phyloP scores from a whole-genome alignment of 2,797 vertebrate species.

The Melopsittacus undulatus region DNA sequence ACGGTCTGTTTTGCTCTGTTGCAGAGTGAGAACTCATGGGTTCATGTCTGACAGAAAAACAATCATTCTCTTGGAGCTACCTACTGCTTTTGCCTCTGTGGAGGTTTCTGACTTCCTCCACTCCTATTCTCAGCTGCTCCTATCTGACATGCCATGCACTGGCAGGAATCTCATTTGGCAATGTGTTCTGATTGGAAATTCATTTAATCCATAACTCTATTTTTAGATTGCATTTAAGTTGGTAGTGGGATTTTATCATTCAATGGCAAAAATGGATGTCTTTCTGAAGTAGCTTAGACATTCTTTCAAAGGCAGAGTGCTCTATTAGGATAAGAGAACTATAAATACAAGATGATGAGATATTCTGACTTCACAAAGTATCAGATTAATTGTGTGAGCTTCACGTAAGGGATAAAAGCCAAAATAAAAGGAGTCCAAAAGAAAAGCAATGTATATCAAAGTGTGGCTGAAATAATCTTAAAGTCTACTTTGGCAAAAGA shows the following conservation, averaged over 20 bases:
- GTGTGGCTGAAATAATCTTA: not conserved
- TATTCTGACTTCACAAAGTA: not conserved
- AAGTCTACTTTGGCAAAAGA: slow-evolving; percentile 21
- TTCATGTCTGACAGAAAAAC: not conserved
- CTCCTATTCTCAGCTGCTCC: not conserved
- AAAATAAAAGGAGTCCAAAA: slow-evolving; percentile 15
- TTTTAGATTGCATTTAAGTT: slow-evolving; percentile 3
- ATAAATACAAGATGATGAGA: slow-evolving; percentile 12
- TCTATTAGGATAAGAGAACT: not conserved
- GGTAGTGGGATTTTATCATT: not conserved
- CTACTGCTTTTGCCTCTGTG: not conserved
- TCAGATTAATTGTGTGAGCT: slow-evolving; percentile 2
- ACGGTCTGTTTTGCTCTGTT: not conserved
- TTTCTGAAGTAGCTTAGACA: not conserved
- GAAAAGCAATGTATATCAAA: not conserved
- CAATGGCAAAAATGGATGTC: not conserved
- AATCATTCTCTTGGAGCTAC: not conserved
- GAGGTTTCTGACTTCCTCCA: not conserved
- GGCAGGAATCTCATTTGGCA: not conserved
- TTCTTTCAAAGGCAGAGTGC: not conserved
- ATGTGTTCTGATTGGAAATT: not conserved
- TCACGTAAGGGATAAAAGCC: not conserved
- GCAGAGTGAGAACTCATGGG: not conserved
- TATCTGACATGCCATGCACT: not conserved
- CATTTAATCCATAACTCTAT: not conserved